A percentile compares a stretch with the other conserved stretches of the same genome.
These are phyloP conservation scores for Xenus cinereus DNA, from an alignment of 2,113 vertebrate species.

Conservation along the genomic window DNA sequence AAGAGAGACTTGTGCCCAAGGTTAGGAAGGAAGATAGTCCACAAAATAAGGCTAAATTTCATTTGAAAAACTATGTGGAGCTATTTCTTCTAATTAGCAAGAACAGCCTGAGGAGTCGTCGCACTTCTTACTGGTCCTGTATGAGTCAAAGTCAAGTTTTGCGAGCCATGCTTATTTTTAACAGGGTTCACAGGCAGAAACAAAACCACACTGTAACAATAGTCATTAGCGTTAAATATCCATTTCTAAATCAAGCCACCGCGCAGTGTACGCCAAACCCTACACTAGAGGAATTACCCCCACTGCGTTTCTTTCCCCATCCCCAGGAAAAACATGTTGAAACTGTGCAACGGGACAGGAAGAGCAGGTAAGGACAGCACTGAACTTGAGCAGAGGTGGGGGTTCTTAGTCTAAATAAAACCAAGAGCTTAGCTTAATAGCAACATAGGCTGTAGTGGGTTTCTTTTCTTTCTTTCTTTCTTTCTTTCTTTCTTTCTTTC, in stretches of 20 bases:
- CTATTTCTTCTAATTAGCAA: constrained; percentile 14
- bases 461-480: not conserved
- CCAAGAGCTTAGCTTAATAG: not conserved
- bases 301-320: not conserved
- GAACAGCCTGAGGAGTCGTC: not conserved
- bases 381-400: not conserved
- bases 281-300: not conserved
- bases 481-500: not conserved
- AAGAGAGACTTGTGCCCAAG: not conserved
- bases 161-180: constrained; percentile 12
- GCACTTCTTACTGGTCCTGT: not conserved
- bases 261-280: not conserved
- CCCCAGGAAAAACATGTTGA: not conserved
- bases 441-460: not conserved
- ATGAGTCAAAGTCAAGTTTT: not conserved
- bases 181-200: constrained; percentile 22
- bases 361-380: not conserved
- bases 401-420: not conserved
- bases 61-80: not conserved
- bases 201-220: not conserved
- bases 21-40: not conserved
- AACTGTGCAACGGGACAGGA: not conserved
- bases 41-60: constrained; percentile 5
- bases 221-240: constrained; percentile 8
- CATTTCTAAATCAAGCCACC: constrained; percentile 28